Base-by-base conservation (phyloP, 2,113 vertebrate species). In the Lophochroa leadbeateri region DNA sequence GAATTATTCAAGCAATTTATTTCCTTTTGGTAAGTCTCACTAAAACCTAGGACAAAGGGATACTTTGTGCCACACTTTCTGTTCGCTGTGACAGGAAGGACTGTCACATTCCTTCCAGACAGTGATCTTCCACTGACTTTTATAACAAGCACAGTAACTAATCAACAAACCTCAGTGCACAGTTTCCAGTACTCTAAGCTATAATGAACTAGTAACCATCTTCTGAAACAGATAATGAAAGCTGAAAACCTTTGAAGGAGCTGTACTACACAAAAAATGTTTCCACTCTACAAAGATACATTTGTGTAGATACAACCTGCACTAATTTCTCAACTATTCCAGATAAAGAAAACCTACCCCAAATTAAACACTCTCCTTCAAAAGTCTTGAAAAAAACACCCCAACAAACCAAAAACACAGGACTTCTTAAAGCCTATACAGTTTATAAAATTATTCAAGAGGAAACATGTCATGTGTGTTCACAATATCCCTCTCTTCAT, bases 361-460 rank as follows among this genome's bases (percentile, higher is more conserved):
- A 75, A 72, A 75, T 39, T 1, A 55, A 60, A 55, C n/a, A 52
- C 4, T 23, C 53, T 27, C 16, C 13, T 72, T 83, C 41, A 69
- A 77, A 58, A 70, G 6, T 21, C 27, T 39, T n/a, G 19, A 58
- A 35, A 58, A 15, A 58, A 35, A 14, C 21, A n/a, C 33, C 57
- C 33, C 33, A 58, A 58, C 33, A 58, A 58, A n/a, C 33, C 21
- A 58, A 35, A 43, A 4, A 0, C 2, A 0, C 11, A 35, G 39
- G 12, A 49, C 35, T 82, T 50, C 16, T 11, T 6, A 93, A 71
- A 74, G 77, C 31, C 9, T 80, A 27, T 13, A 23, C 2, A 37
- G 17, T 44, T 75, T 68, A 68, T 41, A 23, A 80, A 85, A 17
- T 50, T 57, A 70, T 37, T 78, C 27, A 72, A 5, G 4, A 74